These are phyloP conservation scores for Budorcas taxicolor DNA, from an alignment of 2,113 vertebrate genomes.

Conservation along the genomic window DNA sequence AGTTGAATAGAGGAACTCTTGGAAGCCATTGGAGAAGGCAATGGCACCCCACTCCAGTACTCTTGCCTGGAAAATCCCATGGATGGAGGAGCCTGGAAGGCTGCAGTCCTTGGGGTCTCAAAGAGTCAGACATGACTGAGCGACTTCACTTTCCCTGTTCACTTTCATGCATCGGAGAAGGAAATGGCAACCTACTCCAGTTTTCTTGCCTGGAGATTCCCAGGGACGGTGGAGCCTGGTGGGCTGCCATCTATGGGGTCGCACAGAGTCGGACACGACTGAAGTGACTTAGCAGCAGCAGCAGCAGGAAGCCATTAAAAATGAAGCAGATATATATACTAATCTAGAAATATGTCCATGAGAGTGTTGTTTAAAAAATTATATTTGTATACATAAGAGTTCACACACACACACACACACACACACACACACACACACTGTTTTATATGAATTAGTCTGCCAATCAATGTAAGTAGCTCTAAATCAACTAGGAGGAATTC, in stretches of 20 bases:
- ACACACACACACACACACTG: not conserved
- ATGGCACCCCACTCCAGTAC: too few species aligned
- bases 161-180: too few species aligned
- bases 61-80: too few species aligned
- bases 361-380: not conserved
- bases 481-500: not conserved
- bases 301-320: not conserved
- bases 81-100: too few species aligned
- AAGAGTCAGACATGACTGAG: too few species aligned
- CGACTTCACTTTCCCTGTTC: too few species aligned
- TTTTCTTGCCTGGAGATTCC: too few species aligned
- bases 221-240: rapidly evolving
- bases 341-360: not conserved
- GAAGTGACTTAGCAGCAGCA: too few species aligned
- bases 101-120: rapidly evolving
- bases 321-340: not conserved
- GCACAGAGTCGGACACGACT: rapidly evolving
- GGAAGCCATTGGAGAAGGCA: too few species aligned
- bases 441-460: not conserved
- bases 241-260: too few species aligned
- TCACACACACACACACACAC: not conserved
- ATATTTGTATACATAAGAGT: too few species aligned
- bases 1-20: not conserved
- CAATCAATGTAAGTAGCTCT: not conserved
- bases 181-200: too few species aligned